Percentiles rank a stretch among this genome's conserved stretches.
phyloP scores from a whole-genome alignment of 2,888 invertebrate species.

The Trisateles emortualis region DNA sequence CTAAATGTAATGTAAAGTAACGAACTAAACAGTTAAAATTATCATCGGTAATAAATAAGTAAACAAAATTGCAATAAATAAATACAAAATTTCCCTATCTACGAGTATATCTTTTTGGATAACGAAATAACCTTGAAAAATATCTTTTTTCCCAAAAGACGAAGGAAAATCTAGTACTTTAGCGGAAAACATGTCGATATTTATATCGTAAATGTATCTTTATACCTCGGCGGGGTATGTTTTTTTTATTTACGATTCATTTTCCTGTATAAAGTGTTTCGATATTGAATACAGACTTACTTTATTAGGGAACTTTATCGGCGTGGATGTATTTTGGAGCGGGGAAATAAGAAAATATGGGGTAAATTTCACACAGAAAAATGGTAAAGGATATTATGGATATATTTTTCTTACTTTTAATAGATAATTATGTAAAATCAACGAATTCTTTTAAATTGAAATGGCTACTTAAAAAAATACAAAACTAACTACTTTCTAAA shows the following conservation, averaged over 20 bases:
- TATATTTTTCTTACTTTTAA: no score
- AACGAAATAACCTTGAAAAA: conserved; percentile 2
- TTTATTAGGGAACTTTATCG: conserved; percentile 14
- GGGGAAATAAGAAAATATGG: neutral
- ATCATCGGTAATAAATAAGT: neutral
- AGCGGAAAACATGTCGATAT: conserved; percentile 23
- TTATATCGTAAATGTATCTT: conserved; percentile 24
- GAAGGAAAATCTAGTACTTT: conserved; percentile 19
- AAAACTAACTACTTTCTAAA: no score
- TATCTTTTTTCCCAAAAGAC: neutral
- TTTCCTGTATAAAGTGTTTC: conserved; percentile 19
- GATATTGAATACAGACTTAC: conserved; percentile 26
- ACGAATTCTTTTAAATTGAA: no score
- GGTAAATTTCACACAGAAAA: no score
- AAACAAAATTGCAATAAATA: neutral
- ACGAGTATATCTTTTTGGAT: conserved; percentile 1
- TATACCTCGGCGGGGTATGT: conserved; percentile 17
- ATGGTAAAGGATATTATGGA: no score
- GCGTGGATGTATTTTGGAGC: conserved; percentile 5
- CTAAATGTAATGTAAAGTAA: no score
- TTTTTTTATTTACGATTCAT: conserved; percentile 30
- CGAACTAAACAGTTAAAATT: no score
- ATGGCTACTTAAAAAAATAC: no score
- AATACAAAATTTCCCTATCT: neutral
- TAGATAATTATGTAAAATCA: no score